Evolutionary conservation across 2,888 invertebrate genomes (phyloP), one percentile per base, ranked within the genome.

Genomic region (Coenonympha arcania): DNA sequence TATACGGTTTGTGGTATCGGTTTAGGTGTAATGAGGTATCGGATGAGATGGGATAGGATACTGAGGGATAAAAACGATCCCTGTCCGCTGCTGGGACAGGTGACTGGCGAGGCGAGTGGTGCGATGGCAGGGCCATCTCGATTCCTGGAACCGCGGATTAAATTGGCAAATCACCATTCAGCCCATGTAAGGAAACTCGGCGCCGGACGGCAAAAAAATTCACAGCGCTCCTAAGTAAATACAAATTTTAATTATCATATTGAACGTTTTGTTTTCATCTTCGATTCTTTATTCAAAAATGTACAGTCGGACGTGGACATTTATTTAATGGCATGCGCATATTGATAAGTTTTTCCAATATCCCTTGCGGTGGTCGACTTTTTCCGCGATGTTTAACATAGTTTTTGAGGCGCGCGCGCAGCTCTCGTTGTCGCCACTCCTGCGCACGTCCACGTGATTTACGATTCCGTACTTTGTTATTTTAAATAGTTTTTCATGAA

Each of bases 211-310:
- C 66, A 76, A 85, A 84, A 59, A 81, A 67, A 63, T 55, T 57
- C 59, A 54, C 69, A 60, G 62, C 64, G 57, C 59, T 60, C 63
- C 71, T 79, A 83, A 80, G 78, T 79, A 79, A 84, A 80, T 74
- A 81, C 82, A 82, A 82, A 84, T 83, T 86, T 83, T 74, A 83
- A 80, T 84, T 81, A 84, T 80, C 77, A 83, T 81, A 61, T 64
- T 78, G 71, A 73, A 73, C 67, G 71, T 83, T 83, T 82, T 78
- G 76, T 79, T 69, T 58, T 77, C 69, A 76, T 78, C 75, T 71
- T 66, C 71, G 75, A 73, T 76, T 79, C 71, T 76, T 76, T 71
- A 73, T 78, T 75, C 76, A 74, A 75, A 71, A 65, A 66, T 68
- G 66, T 64, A 64, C 57, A 64, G 63, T 66, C 64, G 69, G 64